Evolutionary conservation across 2,888 invertebrate genomes (phyloP).

Genomic region (Rhabditoides inermis): DNA sequence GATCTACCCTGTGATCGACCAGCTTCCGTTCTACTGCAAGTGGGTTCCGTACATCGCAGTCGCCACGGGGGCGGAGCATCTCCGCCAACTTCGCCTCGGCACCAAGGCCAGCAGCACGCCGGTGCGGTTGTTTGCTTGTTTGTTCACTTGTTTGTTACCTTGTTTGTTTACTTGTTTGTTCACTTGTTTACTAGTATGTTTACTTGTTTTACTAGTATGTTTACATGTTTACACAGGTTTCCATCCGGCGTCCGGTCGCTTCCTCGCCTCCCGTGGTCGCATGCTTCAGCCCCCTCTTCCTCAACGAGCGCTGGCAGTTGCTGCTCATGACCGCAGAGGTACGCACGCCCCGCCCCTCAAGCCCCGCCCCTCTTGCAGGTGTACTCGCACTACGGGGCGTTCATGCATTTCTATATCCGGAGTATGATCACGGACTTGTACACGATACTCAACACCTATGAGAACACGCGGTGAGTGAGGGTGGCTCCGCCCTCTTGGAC

Average conservation of each 20-base stretch:
- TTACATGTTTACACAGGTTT: not conserved
- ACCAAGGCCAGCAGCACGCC: too few relatives aligned
- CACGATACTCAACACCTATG: conserved; percentile 19
- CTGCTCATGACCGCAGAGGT: conserved; percentile 32
- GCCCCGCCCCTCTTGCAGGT: conserved; percentile 16
- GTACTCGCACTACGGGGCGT: conserved; percentile 42
- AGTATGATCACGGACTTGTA: conserved; percentile 39
- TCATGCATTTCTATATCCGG: conserved; percentile 42
- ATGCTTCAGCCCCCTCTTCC: conserved; percentile 44
- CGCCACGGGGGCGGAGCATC: conserved; percentile 19
- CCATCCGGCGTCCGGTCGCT: conserved; percentile 6
- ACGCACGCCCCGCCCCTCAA: not conserved
- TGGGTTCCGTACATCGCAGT: conserved; percentile 27
- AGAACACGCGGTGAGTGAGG: conserved; percentile 10
- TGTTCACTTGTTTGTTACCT: too few relatives aligned
- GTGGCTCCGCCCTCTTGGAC: not conserved
- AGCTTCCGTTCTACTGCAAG: conserved; percentile 30
- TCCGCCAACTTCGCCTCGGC: too few relatives aligned
- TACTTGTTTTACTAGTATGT: too few relatives aligned
- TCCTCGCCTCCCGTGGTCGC: conserved; percentile 27
- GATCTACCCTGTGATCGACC: conserved; percentile 21
- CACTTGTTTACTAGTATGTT: too few relatives aligned
- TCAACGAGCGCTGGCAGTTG: conserved; percentile 47
- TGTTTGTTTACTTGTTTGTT: too few relatives aligned
- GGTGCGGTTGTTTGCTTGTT: too few relatives aligned